Conservation (phyloP, 1,140 invertebrate genomes). For the Lerema accius region DNA sequence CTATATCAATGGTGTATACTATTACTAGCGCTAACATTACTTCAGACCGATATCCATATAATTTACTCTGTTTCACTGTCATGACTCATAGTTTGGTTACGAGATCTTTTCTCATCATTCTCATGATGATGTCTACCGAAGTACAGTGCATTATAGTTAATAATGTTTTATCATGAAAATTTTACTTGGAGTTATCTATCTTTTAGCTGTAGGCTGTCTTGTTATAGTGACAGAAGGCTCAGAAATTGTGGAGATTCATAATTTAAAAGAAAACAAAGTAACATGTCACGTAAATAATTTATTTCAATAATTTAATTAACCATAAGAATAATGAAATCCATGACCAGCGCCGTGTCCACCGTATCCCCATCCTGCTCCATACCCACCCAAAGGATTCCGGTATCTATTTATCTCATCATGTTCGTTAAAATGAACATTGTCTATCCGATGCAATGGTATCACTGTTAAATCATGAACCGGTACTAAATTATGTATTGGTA, state of each 20-base stretch:
- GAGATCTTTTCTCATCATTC: no score
- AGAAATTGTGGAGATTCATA: no score
- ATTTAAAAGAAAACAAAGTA: constrained; percentile 12
- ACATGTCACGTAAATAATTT: constrained; percentile 3
- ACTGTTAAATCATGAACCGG: constrained; percentile 63
- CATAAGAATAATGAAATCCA: constrained; percentile 64
- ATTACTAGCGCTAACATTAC: no score
- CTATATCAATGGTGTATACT: no score
- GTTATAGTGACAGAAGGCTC: neutral
- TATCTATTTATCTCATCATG: constrained; percentile 54
- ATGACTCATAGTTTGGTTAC: no score
- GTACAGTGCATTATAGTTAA: no score
- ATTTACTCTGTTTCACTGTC: no score
- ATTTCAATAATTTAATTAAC: constrained; percentile 35
- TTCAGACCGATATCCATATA: no score
- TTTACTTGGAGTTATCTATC: no score
- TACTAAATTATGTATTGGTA: constrained; percentile 55
- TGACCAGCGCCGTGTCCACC: constrained; percentile 71
- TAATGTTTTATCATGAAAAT: no score
- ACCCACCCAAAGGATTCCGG: constrained; percentile 64
- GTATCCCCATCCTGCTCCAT: constrained; percentile 63
- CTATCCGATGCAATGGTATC: constrained; percentile 56
- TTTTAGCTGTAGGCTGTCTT: no score
- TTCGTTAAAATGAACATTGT: constrained; percentile 40
- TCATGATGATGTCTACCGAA: no score